Evolutionary conservation across 2,888 invertebrate species (phyloP).

Genomic region (Anorthoa munda): DNA sequence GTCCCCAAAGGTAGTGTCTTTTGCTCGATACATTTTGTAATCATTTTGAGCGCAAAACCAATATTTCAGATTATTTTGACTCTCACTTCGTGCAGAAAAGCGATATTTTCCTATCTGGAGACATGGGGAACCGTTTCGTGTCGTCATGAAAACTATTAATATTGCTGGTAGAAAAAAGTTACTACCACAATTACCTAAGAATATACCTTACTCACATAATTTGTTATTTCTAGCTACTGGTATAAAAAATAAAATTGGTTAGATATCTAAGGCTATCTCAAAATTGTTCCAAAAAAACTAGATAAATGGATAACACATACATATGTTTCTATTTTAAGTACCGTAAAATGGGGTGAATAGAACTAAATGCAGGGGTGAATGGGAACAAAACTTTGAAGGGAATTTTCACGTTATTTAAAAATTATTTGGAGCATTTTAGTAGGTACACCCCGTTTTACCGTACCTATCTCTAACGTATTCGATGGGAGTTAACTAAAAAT

Average conservation of each 20-base stretch:
- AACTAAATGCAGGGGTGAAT: no score
- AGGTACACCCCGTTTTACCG: no score
- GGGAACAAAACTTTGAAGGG: no score
- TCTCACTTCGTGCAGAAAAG: background rate
- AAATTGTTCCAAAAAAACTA: background rate
- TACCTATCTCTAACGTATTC: background rate
- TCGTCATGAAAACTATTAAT: constrained; percentile 17
- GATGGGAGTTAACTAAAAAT: background rate
- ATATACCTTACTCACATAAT: background rate
- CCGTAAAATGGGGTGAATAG: no score
- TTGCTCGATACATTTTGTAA: background rate
- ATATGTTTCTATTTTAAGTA: no score
- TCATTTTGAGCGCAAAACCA: background rate
- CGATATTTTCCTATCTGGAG: constrained; percentile 7
- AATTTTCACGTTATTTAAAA: no score
- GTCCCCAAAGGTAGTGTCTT: background rate
- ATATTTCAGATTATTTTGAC: background rate
- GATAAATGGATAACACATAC: background rate
- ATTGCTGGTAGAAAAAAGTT: background rate
- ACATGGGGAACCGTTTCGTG: background rate
- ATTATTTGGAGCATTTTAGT: no score
- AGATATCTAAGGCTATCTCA: background rate
- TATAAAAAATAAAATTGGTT: background rate
- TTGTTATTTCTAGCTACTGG: background rate
- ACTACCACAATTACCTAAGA: background rate